These are phyloP conservation scores for Crotalus helleri DNA, from an alignment of 2,113 vertebrate species.

Conservation along the genomic window DNA sequence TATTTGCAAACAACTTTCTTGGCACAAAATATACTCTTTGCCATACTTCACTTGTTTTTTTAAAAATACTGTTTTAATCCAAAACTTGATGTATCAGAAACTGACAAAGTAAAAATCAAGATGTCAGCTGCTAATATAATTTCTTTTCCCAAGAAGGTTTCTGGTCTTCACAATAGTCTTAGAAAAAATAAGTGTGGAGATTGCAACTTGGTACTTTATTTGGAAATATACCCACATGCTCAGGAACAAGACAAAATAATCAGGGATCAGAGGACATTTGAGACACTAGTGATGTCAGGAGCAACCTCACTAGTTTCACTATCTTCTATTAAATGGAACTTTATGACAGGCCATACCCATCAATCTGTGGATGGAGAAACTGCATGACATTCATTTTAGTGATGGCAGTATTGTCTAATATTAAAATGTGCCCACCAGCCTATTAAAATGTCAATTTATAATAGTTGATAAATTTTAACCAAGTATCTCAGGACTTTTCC, in stretches of 20 bases:
- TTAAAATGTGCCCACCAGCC: not conserved
- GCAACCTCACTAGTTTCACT: not conserved
- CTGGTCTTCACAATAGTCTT: not conserved
- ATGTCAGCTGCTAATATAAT: not conserved
- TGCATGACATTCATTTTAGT: not conserved
- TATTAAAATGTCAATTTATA: not conserved
- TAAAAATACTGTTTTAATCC: not conserved
- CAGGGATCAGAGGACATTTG: not conserved
- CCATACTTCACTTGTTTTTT: not conserved
- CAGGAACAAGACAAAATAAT: not conserved
- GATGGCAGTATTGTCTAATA: not conserved
- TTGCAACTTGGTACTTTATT: not conserved
- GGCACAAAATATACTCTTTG: not conserved
- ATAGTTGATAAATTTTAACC: not conserved
- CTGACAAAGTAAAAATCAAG: not conserved
- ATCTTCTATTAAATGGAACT: not conserved
- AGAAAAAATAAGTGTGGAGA: not conserved
- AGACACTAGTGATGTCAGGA: not conserved
- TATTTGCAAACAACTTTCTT: not conserved
- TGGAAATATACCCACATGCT: not conserved
- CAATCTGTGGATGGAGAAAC: not conserved
- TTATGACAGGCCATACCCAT: not conserved
- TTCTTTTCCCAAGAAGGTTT: not conserved
- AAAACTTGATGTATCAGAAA: not conserved
- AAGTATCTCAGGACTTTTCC: not conserved